Conservation (phyloP, 2,113 vertebrate genomes). For the Coptodon rendalli region DNA sequence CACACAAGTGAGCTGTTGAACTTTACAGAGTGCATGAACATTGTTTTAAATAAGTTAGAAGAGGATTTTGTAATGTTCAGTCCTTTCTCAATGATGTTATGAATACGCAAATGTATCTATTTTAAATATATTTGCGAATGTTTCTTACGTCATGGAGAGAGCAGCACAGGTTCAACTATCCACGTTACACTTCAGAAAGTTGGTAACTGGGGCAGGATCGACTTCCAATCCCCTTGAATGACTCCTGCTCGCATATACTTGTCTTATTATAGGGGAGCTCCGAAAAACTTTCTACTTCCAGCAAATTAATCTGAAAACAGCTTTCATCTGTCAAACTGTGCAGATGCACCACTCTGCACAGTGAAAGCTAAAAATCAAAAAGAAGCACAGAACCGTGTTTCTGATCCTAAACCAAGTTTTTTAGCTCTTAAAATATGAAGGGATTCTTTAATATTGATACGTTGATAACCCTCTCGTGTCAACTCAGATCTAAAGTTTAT, state of each 20-base stretch:
- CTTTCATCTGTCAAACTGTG: background rate
- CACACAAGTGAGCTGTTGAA: background rate
- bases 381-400: background rate
- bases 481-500: background rate
- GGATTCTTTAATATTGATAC: background rate
- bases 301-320: background rate
- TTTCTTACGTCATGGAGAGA: fast-evolving
- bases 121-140: fast-evolving
- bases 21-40: background rate
- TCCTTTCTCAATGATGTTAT: background rate
- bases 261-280: background rate
- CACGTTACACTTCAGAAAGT: background rate
- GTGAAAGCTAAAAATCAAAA: background rate
- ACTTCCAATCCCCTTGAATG: fast-evolving
- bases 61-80: background rate
- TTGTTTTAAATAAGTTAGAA: background rate
- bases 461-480: background rate
- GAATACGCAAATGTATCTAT: background rate
- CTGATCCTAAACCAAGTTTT: background rate
- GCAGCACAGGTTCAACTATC: background rate
- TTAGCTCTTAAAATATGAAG: background rate
- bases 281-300: background rate
- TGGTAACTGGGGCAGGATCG: background rate
- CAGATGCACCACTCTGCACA: background rate
- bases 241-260: background rate